A percentile compares a stretch with the other conserved stretches of the same genome.
Evolutionary conservation across 2,888 invertebrate genomes (phyloP).

Genomic region (Gastracanthus pulcherrimus): DNA sequence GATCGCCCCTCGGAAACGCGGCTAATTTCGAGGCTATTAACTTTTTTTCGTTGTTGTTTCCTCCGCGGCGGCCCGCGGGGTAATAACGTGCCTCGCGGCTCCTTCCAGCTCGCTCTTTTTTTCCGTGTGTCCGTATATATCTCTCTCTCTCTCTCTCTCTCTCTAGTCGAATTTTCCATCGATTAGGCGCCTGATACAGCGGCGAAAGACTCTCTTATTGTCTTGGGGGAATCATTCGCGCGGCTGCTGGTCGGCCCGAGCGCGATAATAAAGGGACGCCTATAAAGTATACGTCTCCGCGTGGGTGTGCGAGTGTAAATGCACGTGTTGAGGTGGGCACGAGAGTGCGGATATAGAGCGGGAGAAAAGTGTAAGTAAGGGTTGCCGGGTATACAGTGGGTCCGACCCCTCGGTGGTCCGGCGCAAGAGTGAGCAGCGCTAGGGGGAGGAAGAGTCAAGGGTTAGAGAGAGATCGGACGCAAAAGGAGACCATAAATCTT

Average conservation of each 20-base stretch:
- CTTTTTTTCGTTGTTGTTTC: constrained; percentile 63
- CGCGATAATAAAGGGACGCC: constrained; percentile 31
- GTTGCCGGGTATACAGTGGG: neutral
- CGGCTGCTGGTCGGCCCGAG: too few relatives aligned
- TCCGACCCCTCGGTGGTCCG: constrained; percentile 13
- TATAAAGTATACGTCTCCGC: neutral
- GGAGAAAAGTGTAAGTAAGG: constrained; percentile 37
- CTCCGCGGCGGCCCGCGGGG: neutral
- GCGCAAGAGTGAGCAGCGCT: neutral
- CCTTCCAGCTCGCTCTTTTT: too few relatives aligned
- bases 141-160: too few relatives aligned
- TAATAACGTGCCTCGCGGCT: constrained; percentile 34
- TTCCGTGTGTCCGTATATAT: too few relatives aligned
- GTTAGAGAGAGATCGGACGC: constrained; percentile 71
- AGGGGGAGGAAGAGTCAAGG: constrained; percentile 68
- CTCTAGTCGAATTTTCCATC: constrained; percentile 48
- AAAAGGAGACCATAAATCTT: constrained; percentile 76
- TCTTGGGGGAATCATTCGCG: constrained; percentile 39
- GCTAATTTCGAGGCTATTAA: constrained; percentile 73
- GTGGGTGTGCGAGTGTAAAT: too few relatives aligned
- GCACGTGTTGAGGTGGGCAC: neutral
- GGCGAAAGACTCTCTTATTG: constrained; percentile 24
- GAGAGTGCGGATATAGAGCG: too few relatives aligned
- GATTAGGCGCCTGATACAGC: constrained; percentile 25
- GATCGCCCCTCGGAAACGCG: constrained; percentile 39